Percentiles rank a stretch among this genome's conserved stretches.
Evolutionary conservation across 1,140 invertebrate species (phyloP).

Genomic region (Drosophila mojavensis): DNA sequence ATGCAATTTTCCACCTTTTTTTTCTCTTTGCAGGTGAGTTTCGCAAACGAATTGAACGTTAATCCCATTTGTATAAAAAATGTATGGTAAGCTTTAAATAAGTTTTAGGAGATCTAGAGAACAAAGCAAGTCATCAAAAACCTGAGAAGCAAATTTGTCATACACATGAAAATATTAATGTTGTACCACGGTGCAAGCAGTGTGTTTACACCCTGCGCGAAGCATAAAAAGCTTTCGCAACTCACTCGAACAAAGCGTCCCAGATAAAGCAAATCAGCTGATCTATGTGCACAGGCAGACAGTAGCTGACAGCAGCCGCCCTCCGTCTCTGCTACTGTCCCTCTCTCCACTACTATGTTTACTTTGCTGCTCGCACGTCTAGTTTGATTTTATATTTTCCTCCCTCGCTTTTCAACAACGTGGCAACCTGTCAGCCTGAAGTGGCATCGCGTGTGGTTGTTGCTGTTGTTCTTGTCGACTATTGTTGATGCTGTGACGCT

Average conservation of each 20-base stretch:
- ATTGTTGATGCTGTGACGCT: slow-evolving; percentile 62
- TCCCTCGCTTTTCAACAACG: slow-evolving; percentile 50
- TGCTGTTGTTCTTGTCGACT: slow-evolving; percentile 1
- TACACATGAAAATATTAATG: too few species aligned
- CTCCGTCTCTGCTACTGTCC: not conserved
- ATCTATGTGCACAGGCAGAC: not conserved
- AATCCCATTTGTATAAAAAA: not conserved
- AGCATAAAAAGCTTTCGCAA: slow-evolving; percentile 14
- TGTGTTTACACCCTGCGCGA: not conserved
- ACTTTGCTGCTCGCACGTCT: slow-evolving; percentile 1
- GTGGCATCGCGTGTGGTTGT: slow-evolving; percentile 39
- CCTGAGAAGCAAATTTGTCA: too few species aligned
- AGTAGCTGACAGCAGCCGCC: not conserved
- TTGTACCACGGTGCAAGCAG: not conserved
- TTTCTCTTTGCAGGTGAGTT: slow-evolving; percentile 48
- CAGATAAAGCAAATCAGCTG: slow-evolving; percentile 14
- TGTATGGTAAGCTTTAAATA: slow-evolving; percentile 35
- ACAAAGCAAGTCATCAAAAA: too few species aligned
- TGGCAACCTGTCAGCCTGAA: slow-evolving; percentile 68
- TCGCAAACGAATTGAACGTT: not conserved
- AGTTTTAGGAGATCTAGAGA: not conserved
- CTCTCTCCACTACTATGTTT: not conserved
- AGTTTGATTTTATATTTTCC: slow-evolving; percentile 6
- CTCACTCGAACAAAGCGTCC: slow-evolving; percentile 2
- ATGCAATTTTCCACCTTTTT: slow-evolving; percentile 4